Percentiles rank a stretch among this genome's conserved stretches.
These are phyloP conservation scores for Brotula barbata DNA, from an alignment of 2,797 vertebrate genomes.

Conservation along the genomic window DNA sequence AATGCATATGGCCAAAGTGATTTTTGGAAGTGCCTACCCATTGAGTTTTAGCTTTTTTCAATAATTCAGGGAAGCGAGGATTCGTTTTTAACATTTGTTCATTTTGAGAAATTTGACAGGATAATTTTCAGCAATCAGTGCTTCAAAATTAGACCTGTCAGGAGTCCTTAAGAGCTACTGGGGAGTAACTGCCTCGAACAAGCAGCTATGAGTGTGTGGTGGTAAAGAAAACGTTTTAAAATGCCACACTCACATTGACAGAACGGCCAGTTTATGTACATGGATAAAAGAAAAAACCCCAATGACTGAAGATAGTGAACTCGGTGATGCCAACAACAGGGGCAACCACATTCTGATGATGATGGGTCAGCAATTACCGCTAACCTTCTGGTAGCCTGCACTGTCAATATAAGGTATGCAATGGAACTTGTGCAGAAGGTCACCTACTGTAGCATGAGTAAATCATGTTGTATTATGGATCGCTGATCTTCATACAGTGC, in stretches of 20 bases:
- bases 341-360: slow-evolving; percentile 18
- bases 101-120: slow-evolving; percentile 2
- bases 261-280: not conserved
- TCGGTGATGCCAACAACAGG: slow-evolving; percentile 1
- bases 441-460: slow-evolving; percentile 32
- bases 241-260: not conserved
- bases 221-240: slow-evolving; percentile 16
- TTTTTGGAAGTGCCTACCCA: too few species aligned
- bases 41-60: too few species aligned
- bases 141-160: too few species aligned
- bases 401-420: slow-evolving; percentile 33
- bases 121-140: not conserved
- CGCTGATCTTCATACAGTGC: slow-evolving; percentile 31
- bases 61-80: too few species aligned
- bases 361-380: slow-evolving; percentile 30
- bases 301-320: slow-evolving; percentile 19
- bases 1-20: too few species aligned
- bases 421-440: slow-evolving; percentile 35
- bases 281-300: too few species aligned
- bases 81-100: slow-evolving; percentile 8
- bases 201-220: slow-evolving; percentile 6
- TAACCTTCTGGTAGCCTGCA: not conserved
- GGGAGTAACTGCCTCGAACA: not conserved
- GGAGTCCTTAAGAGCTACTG: too few species aligned
- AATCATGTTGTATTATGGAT: slow-evolving; percentile 48